phyloP scores from a whole-genome alignment of 1,140 invertebrate species.

The Radopholus similis region DNA sequence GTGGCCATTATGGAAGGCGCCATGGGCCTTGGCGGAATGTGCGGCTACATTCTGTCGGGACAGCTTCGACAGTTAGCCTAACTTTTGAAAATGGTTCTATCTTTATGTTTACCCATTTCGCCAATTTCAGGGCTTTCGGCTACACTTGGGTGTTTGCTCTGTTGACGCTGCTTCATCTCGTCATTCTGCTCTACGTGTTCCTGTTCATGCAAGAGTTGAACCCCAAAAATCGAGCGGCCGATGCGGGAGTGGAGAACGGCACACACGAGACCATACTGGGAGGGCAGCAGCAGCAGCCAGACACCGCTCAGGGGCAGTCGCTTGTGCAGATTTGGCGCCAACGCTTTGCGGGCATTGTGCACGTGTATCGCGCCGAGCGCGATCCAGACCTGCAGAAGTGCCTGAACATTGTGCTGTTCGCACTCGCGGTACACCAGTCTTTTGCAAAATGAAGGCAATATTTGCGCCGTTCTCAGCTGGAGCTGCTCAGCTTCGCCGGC shows the following conservation, averaged over 20 bases:
- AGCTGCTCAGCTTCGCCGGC: slow-evolving; percentile 20
- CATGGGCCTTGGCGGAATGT: slow-evolving; percentile 36
- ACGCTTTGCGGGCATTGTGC: slow-evolving; percentile 13
- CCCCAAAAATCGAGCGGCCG: slow-evolving; percentile 1
- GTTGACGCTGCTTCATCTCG: slow-evolving; percentile 24
- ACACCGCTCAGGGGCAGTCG: not conserved
- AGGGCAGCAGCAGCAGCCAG: not conserved
- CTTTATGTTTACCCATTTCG: not conserved
- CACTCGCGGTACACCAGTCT: slow-evolving; percentile 19
- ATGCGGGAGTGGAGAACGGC: not conserved
- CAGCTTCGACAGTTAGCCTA: slow-evolving; percentile 30
- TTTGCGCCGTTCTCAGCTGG: not conserved
- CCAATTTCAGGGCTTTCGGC: slow-evolving; percentile 32
- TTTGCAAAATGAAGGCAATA: not conserved
- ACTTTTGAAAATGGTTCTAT: not conserved
- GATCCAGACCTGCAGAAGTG: slow-evolving; percentile 12
- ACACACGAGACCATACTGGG: not conserved
- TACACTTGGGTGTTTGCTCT: slow-evolving; percentile 23
- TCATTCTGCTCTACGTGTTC: slow-evolving; percentile 20
- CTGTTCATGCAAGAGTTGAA: slow-evolving; percentile 19
- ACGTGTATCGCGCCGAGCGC: slow-evolving; percentile 14
- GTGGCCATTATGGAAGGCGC: slow-evolving; percentile 39
- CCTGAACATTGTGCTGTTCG: slow-evolving; percentile 35
- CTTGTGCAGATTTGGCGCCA: slow-evolving; percentile 1
- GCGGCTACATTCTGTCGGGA: slow-evolving; percentile 36